Evolutionary conservation across 53 echinoderm and acorn worm species (phyloP).

Genomic region (Holothuria leucospilota): DNA sequence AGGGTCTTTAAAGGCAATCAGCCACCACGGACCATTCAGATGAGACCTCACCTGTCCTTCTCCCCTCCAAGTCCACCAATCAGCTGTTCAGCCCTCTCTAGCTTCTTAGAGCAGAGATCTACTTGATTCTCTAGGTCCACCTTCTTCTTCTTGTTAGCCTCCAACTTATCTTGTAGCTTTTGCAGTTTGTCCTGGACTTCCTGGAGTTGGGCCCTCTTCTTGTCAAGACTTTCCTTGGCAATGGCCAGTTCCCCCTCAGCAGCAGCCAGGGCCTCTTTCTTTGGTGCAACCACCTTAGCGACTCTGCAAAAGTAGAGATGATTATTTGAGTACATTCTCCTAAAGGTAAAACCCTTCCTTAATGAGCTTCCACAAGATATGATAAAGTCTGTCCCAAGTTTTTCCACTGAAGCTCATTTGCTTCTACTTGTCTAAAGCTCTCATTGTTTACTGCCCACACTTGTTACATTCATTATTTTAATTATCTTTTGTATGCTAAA

Average conservation of each 20-base stretch:
- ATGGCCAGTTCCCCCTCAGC: conserved; percentile 90
- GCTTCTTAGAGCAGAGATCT: conserved; percentile 97
- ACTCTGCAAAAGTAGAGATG: conserved; percentile 61
- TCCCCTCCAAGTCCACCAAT: conserved; percentile 98
- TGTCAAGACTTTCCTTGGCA: conserved; percentile 87
- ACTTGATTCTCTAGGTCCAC: conserved; percentile 97
- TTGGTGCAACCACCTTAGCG: conserved; percentile 98
- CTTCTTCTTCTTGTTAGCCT: conserved; percentile 99
- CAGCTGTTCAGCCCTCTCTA: conserved; percentile 96
- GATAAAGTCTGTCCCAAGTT: not conserved
- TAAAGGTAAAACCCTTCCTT: not conserved
- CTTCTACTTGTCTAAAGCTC: too few relatives aligned
- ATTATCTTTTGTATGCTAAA: too few relatives aligned
- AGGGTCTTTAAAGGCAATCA: too few relatives aligned
- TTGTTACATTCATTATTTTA: too few relatives aligned
- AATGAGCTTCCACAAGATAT: not conserved
- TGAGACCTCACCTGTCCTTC: conserved; percentile 82
- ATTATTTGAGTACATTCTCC: not conserved
- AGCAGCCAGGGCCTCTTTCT: conserved; percentile 81
- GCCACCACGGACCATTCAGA: too few relatives aligned
- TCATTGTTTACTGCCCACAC: too few relatives aligned
- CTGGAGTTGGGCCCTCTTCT: conserved; percentile 85
- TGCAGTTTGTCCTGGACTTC: conserved; percentile 99
- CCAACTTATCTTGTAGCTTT: conserved; percentile 91
- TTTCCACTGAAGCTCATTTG: too few relatives aligned